Evolutionary conservation across 2,797 vertebrate species (phyloP), one percentile per base, ranked within the genome.

Genomic region (Leuciscus waleckii): DNA sequence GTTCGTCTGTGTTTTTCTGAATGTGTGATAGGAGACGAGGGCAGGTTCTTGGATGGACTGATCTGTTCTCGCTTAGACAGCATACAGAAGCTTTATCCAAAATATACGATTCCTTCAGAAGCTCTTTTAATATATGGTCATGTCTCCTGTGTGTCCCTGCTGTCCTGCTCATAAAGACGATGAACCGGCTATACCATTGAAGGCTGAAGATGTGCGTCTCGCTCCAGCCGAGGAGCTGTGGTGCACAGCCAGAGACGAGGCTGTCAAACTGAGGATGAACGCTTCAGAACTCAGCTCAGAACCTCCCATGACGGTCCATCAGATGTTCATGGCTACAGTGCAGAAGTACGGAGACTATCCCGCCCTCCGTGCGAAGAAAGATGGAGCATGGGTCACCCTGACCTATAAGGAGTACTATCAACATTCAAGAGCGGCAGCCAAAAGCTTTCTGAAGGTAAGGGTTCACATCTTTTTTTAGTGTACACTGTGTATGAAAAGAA

Each of bases 391-490:
- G 95, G 81, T 84, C 58, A 92, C 76, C 0, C 16, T 95, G 69
- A 94, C 94, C 0, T 96, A 92, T 88, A 91, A 87, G 70, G 87
- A 95, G 10, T 97, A 96, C 88, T 95, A 95, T 7, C 85, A 92
- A 19, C 92, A 94, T 78, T 95, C 95, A 77, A 88, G 94, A 37
- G 86, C 88, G 5, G 95, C 96, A 5, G 95, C 96, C 6, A 96
- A 95, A 87, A 95, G 95, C 73, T 96, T 96, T 82, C 92, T 97
- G 35, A 95, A 94, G 95, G 96, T 96, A 76, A 73, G 93, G 86
- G 0, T 17, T 29, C 2, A 73, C 26, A 13, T 14, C 14, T 39
- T 54, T 23, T 23, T 14, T 70, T 3, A n/a, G n/a, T n/a, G n/a
- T n/a, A 41, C 23, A n/a, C 23, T n/a, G 51, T 70, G n/a, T 41